Percentiles rank a stretch among this genome's conserved stretches.
phyloP scores from a whole-genome alignment of 2,888 invertebrate species.

The Drosophila prostipennis region DNA sequence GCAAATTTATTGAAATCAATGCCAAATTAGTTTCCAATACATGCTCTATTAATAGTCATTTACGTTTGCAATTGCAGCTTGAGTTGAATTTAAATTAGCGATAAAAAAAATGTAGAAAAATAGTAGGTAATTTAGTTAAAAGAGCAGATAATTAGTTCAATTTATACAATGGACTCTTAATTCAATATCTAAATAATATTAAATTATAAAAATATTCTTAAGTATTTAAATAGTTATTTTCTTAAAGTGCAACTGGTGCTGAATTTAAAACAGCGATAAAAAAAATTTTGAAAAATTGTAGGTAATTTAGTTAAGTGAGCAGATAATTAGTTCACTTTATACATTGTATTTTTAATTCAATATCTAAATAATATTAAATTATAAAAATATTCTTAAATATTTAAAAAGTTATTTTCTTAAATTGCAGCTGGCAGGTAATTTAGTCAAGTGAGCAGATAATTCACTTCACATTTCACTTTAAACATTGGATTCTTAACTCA shows the following conservation, averaged over 20 bases:
- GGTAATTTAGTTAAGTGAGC: no score
- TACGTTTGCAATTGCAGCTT: constrained; percentile 26
- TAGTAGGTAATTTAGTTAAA: not conserved
- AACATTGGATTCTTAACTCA: not conserved
- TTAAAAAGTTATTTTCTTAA: no score
- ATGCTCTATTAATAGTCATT: constrained; percentile 35
- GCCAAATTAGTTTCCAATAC: constrained; percentile 70
- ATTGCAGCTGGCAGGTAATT: no score
- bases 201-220: not conserved
- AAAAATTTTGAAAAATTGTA: no score
- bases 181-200: no score
- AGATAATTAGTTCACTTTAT: no score
- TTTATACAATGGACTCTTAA: not conserved
- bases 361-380: no score
- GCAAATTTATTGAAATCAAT: constrained; percentile 67
- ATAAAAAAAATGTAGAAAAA: not conserved
- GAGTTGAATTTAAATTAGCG: constrained; percentile 2
- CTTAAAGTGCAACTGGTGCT: not conserved
- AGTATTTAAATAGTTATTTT: not conserved
- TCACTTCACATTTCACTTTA: not conserved
- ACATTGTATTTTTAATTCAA: no score
- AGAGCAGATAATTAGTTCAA: not conserved
- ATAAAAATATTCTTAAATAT: no score
- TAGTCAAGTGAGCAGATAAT: not conserved
- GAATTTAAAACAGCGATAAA: no score